phyloP scores from a whole-genome alignment of 1,140 invertebrate species.

The Dolichoris vasculosae region DNA sequence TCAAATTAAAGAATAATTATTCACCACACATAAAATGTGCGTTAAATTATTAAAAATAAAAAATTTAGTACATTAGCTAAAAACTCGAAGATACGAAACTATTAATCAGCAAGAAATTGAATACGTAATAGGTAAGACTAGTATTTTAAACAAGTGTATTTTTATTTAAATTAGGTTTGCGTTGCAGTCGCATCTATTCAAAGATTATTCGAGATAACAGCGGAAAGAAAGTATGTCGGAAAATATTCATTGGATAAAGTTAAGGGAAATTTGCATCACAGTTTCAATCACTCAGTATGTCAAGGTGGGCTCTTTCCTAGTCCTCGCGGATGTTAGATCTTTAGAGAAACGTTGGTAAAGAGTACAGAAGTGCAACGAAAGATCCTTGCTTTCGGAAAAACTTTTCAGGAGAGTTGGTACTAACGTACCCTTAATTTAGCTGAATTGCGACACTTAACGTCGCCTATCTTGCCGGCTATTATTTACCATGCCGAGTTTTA shows the following conservation, averaged over 20 bases:
- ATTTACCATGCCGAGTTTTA: constrained; percentile 46
- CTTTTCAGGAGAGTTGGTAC: background rate
- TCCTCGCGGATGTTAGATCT: background rate
- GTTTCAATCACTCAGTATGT: constrained; percentile 36
- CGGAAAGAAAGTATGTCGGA: too few relatives aligned
- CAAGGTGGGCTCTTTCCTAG: background rate
- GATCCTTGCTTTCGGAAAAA: constrained; percentile 20
- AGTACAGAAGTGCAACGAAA: background rate
- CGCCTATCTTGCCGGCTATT: constrained; percentile 43
- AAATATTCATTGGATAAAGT: constrained; percentile 20
- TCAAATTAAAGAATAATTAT: too few relatives aligned
- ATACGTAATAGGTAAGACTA: too few relatives aligned
- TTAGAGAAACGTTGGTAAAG: background rate
- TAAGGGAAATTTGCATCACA: constrained; percentile 7
- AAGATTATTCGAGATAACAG: too few relatives aligned
- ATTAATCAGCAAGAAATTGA: too few relatives aligned
- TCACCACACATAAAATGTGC: too few relatives aligned
- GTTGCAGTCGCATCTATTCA: too few relatives aligned
- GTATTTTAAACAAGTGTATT: too few relatives aligned
- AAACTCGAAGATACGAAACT: too few relatives aligned
- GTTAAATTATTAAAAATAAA: too few relatives aligned
- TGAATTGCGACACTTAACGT: constrained; percentile 38
- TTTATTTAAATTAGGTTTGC: too few relatives aligned
- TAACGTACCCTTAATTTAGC: constrained; percentile 41
- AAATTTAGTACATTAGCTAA: too few relatives aligned